These are phyloP conservation scores for Pogonocherus hispidulus DNA, from an alignment of 2,888 invertebrate genomes.

Conservation along the genomic window DNA sequence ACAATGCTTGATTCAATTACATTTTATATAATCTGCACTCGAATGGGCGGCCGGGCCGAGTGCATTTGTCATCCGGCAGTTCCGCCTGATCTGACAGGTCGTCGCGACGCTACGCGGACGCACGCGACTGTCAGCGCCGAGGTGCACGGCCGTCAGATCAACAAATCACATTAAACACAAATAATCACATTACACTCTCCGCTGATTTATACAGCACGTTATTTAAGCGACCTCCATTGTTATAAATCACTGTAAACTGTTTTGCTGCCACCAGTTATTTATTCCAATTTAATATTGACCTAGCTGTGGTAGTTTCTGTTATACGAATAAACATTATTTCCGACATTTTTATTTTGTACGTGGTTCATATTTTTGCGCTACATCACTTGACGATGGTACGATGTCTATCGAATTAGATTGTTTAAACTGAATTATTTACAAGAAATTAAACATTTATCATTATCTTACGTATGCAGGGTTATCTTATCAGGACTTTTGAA, in stretches of 20 bases:
- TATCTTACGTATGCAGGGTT: too few species aligned
- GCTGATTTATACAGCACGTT: slow-evolving; percentile 68
- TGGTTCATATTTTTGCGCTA: not conserved
- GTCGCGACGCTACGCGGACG: slow-evolving; percentile 61
- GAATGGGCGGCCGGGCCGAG: slow-evolving; percentile 63
- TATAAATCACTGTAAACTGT: slow-evolving; percentile 58
- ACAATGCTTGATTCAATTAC: slow-evolving; percentile 68
- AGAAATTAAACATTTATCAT: too few species aligned
- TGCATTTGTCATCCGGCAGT: slow-evolving; percentile 69
- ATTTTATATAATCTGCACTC: slow-evolving; percentile 69
- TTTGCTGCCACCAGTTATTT: slow-evolving; percentile 54
- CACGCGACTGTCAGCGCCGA: slow-evolving; percentile 70
- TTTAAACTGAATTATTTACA: not conserved
- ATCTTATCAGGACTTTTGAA: too few species aligned
- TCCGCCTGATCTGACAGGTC: slow-evolving; percentile 69
- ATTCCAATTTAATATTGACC: slow-evolving; percentile 55
- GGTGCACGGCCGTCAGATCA: slow-evolving; percentile 67
- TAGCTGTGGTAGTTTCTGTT: slow-evolving; percentile 23
- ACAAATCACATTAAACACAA: slow-evolving; percentile 69
- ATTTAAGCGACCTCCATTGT: slow-evolving; percentile 65
- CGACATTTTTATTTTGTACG: not conserved
- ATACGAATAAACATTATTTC: slow-evolving; percentile 1
- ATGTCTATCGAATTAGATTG: not conserved
- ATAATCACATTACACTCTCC: slow-evolving; percentile 69
- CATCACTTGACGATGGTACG: not conserved